Conservation (phyloP, 1,140 invertebrate species). For the Diorhabda elongata region DNA sequence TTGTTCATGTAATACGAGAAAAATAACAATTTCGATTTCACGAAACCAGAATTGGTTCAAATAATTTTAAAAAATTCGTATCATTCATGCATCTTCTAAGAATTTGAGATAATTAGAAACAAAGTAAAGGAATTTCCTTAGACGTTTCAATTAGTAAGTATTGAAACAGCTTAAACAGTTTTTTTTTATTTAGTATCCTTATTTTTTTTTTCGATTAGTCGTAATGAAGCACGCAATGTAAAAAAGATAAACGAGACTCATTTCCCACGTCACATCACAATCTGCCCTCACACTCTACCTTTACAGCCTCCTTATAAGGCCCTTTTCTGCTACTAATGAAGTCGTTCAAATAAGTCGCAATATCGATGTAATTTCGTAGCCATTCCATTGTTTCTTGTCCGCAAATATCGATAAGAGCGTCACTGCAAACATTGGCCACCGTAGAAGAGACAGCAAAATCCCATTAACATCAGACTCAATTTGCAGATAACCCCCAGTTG, state of each 20-base stretch:
- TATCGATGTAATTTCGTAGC: neutral
- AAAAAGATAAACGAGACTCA: neutral
- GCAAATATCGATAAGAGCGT: conserved; percentile 2
- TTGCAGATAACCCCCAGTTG: neutral
- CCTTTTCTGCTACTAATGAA: conserved; percentile 2
- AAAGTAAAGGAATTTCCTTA: no score
- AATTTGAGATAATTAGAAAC: no score
- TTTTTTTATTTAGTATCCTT: no score
- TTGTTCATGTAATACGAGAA: no score
- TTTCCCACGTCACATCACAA: neutral
- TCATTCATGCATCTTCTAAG: no score
- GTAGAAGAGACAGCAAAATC: neutral
- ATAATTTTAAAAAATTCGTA: no score
- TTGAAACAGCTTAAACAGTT: no score
- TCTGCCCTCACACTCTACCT: neutral
- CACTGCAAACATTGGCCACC: neutral
- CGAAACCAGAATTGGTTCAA: no score
- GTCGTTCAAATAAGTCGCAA: conserved; percentile 1
- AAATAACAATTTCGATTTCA: no score
- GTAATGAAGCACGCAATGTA: no score
- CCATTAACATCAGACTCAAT: conserved; percentile 2
- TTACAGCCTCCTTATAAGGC: neutral
- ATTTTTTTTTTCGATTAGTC: no score
- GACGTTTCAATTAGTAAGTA: no score
- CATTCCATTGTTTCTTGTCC: conserved; percentile 1